These are phyloP conservation scores for Paralichthys olivaceus DNA, from an alignment of 2,113 vertebrate genomes.

Conservation along the genomic window DNA sequence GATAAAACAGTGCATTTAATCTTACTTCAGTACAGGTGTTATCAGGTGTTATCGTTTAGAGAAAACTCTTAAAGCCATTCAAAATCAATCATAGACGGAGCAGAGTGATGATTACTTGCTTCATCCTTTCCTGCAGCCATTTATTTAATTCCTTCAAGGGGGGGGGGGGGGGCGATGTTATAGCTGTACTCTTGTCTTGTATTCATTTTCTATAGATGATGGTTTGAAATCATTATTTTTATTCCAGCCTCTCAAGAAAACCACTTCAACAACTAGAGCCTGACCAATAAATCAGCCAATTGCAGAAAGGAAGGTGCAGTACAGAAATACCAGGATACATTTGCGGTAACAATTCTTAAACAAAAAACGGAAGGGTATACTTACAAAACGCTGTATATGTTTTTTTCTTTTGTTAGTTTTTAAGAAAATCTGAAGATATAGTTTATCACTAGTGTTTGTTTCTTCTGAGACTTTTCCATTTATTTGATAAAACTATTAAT, in stretches of 20 bases:
- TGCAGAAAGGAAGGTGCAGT: background rate
- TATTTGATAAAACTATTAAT: too few relatives aligned
- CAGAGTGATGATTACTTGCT: background rate
- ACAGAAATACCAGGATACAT: background rate
- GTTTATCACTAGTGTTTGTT: too few relatives aligned
- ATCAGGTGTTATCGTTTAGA: background rate
- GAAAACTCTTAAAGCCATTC: constrained; percentile 36
- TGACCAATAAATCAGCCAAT: background rate
- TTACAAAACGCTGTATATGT: too few relatives aligned
- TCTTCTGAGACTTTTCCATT: too few relatives aligned
- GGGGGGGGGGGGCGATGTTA: background rate
- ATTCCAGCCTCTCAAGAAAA: background rate
- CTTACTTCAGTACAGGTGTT: background rate
- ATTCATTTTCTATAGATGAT: background rate
- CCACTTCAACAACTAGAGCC: constrained; percentile 5
- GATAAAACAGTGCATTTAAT: constrained; percentile 22
- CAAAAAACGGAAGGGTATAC: too few relatives aligned
- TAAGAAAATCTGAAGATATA: too few relatives aligned
- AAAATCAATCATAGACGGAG: constrained; percentile 10
- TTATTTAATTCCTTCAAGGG: background rate
- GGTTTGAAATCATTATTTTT: constrained; percentile 7
- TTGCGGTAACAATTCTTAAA: background rate
- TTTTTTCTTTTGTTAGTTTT: too few relatives aligned
- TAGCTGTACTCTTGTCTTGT: background rate
- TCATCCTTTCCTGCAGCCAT: background rate